A percentile compares a stretch with the other conserved stretches of the same genome.
phyloP scores from a whole-genome alignment of 2,888 invertebrate genomes.

The Cerastis leucographa region DNA sequence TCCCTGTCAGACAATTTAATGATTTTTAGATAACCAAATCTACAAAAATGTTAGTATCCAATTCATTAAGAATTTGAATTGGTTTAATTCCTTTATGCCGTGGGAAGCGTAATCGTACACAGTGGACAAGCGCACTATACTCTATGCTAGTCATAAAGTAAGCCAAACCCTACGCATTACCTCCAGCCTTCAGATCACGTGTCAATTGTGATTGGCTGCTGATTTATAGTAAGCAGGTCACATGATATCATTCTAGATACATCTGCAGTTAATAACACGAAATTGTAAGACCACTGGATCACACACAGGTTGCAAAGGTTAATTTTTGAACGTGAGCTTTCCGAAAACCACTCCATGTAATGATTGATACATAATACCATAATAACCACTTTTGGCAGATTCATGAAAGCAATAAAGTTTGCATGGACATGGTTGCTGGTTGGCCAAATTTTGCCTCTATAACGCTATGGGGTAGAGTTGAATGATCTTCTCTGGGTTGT shows the following conservation, averaged over 20 bases:
- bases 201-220: conserved; percentile 58
- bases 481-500: background rate
- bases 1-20: conserved; percentile 1
- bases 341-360: background rate
- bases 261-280: conserved; percentile 33
- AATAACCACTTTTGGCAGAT: background rate
- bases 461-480: background rate
- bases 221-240: conserved; percentile 66
- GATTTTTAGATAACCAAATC: conserved; percentile 10
- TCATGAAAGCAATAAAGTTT: background rate
- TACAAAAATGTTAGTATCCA: conserved; percentile 4
- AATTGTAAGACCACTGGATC: background rate
- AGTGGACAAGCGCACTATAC: conserved; percentile 40
- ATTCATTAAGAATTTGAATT: conserved; percentile 15
- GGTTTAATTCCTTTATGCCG: conserved; percentile 12
- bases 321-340: background rate
- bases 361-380: background rate
- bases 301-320: background rate
- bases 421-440: background rate
- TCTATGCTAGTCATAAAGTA: conserved; percentile 28
- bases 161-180: conserved; percentile 55
- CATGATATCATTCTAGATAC: conserved; percentile 47
- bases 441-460: background rate
- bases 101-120: conserved; percentile 28
- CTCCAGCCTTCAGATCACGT: conserved; percentile 47